Conservation (phyloP, 2,797 vertebrate genomes). For the Channallabes apus region DNA sequence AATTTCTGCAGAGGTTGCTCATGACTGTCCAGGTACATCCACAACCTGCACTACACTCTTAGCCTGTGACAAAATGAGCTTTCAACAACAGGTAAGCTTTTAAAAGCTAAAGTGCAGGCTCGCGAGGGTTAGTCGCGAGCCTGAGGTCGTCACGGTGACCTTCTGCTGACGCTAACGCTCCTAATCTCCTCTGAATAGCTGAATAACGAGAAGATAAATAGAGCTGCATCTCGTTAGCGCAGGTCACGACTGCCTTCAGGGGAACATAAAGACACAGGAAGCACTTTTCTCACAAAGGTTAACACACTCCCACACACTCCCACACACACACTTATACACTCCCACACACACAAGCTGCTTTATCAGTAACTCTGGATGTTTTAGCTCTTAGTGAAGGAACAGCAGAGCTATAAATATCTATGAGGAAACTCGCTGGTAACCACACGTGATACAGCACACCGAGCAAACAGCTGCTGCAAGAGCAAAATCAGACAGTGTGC, state of each 20-base stretch:
- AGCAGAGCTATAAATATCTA: constrained; percentile 1
- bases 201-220: constrained; percentile 1
- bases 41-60: neutral
- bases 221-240: neutral
- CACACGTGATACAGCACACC: neutral
- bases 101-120: neutral
- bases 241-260: neutral
- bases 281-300: neutral
- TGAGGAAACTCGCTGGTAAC: neutral
- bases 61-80: neutral
- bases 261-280: neutral
- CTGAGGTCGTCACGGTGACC: neutral
- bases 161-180: neutral
- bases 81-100: neutral
- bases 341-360: neutral
- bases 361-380: neutral
- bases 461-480: neutral
- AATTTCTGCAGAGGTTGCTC: neutral
- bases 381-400: neutral
- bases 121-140: neutral
- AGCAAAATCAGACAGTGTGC: no score
- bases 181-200: neutral
- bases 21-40: neutral
- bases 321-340: no score
- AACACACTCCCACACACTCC: neutral